Percentiles rank a stretch among this genome's conserved stretches.
Conservation (phyloP, 1,140 invertebrate genomes). For the Lethrus apterus region DNA sequence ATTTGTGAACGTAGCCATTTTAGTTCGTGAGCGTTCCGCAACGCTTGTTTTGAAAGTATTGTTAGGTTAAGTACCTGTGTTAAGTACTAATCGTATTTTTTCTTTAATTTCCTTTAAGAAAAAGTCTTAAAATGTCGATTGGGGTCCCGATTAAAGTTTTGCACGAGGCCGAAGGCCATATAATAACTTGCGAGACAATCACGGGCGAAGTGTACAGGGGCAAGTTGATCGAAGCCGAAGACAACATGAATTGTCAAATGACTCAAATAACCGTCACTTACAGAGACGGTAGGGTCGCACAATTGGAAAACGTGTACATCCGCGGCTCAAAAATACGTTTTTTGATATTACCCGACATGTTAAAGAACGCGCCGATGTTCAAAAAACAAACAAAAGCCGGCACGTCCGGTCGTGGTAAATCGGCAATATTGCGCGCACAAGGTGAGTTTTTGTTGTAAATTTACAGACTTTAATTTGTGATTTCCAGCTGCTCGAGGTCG, state of each 20-base stretch:
- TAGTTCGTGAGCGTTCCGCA: too few relatives aligned
- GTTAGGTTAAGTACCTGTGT: too few relatives aligned
- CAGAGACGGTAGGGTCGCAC: slow-evolving; percentile 83
- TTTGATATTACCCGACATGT: slow-evolving; percentile 98
- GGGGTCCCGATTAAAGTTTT: slow-evolving; percentile 98
- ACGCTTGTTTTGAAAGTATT: too few relatives aligned
- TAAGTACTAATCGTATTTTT: too few relatives aligned
- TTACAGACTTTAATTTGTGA: slow-evolving; percentile 1
- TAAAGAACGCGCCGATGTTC: slow-evolving; percentile 99
- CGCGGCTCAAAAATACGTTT: slow-evolving; percentile 97
- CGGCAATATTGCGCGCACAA: slow-evolving; percentile 92
- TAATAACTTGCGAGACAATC: slow-evolving; percentile 96
- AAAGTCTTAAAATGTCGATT: slow-evolving; percentile 69
- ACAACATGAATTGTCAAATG: slow-evolving; percentile 98
- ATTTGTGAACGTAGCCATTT: too few relatives aligned
- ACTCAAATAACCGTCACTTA: slow-evolving; percentile 86
- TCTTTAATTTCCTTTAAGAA: too few relatives aligned
- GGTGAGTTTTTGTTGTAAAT: slow-evolving; percentile 50
- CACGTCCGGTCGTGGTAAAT: slow-evolving; percentile 84
- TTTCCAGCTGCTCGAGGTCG: slow-evolving; percentile 4
- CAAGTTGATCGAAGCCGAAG: slow-evolving; percentile 97
- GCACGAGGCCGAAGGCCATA: slow-evolving; percentile 98
- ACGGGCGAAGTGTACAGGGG: slow-evolving; percentile 97
- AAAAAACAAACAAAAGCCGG: slow-evolving; percentile 85
- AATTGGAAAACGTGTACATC: slow-evolving; percentile 97